Evolutionary conservation across 2,888 invertebrate species (phyloP).

Genomic region (Papilio elwesi): DNA sequence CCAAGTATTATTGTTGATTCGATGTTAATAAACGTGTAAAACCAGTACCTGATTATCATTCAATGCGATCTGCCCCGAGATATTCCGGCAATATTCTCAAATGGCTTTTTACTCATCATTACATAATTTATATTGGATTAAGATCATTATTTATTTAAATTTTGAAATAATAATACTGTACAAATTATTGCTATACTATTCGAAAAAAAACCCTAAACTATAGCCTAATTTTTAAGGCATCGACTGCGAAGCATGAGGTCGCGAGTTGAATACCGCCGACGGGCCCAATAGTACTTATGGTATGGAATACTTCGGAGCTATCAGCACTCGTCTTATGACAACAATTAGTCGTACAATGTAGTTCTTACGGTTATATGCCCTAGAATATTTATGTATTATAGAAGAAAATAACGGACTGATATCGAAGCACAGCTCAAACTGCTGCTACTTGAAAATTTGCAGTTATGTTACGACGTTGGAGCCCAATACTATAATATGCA

Average conservation of each 20-base stretch:
- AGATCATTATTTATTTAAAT: no score
- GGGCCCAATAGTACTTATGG: not conserved
- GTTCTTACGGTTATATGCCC: no score
- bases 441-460: no score
- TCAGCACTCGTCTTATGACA: not conserved
- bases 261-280: not conserved
- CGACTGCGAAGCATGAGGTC: not conserved
- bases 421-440: no score
- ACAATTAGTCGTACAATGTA: no score
- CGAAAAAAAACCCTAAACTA: not conserved
- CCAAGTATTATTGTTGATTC: conserved; percentile 34
- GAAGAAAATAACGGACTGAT: no score
- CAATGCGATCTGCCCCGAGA: not conserved
- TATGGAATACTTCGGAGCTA: not conserved
- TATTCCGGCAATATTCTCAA: no score
- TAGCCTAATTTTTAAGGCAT: not conserved
- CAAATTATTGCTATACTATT: not conserved
- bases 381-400: no score
- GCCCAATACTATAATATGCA: no score
- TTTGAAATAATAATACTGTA: no score
- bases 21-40: conserved; percentile 34
- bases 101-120: not conserved
- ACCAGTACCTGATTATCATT: conserved; percentile 18
- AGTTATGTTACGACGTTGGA: no score
- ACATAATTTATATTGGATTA: not conserved